These are phyloP conservation scores for Actenoides hombroni DNA, from an alignment of 2,113 vertebrate species.

Conservation along the genomic window DNA sequence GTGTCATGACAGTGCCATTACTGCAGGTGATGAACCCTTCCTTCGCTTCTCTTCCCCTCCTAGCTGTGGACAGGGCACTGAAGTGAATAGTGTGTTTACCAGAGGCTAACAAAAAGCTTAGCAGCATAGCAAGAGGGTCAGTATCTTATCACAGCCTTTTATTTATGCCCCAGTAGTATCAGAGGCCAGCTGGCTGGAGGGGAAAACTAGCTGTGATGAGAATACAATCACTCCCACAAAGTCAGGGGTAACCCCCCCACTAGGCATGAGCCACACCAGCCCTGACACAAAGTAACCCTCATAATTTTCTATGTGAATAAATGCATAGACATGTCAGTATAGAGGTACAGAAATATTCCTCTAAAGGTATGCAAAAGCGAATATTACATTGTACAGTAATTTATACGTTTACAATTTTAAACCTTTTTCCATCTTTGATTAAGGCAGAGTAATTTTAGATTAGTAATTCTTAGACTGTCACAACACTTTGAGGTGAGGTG, in stretches of 20 bases:
- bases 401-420: not conserved
- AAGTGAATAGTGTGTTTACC: not conserved
- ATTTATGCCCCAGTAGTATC: not conserved
- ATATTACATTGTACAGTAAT: not conserved
- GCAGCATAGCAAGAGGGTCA: not conserved
- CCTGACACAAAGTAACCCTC: not conserved
- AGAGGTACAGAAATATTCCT: not conserved
- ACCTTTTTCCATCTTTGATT: not conserved
- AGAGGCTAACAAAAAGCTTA: not conserved
- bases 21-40: not conserved
- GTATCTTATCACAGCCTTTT: not conserved
- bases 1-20: not conserved
- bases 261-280: accelerated
- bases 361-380: not conserved
- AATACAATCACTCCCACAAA: not conserved
- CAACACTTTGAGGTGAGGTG: not conserved
- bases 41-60: not conserved
- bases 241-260: not conserved
- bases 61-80: not conserved
- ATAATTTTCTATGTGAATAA: not conserved
- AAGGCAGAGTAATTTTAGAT: not conserved
- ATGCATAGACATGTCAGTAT: not conserved
- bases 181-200: not conserved
- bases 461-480: not conserved
- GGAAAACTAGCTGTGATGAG: not conserved